Evolutionary conservation across 2,113 vertebrate genomes (phyloP), one percentile per base, ranked within the genome.

Genomic region (Ramphastos sulfuratus): DNA sequence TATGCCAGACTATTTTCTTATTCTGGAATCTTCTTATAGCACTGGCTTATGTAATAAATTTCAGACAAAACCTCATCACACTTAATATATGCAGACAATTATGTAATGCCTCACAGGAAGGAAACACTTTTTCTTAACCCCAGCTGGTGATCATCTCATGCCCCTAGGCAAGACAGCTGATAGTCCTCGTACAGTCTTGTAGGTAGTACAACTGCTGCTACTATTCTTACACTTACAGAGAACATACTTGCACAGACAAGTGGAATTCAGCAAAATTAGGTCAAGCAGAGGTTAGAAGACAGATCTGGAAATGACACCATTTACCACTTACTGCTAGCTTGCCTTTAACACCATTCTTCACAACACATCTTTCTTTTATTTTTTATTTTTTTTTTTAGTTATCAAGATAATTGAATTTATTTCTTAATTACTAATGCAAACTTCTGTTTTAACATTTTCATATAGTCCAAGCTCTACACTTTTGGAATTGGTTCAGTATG

Each of bases 181-280:
- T 65, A 94, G 94, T 52, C 74, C 75, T 83, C 56, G 72, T 60
- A 91, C 69, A 66, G 85, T 95, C 94, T 74, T 94, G 61, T 65
- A 93, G 82, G 91, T 48, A 56, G 65, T 35, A 20, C 82, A 93
- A 89, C 87, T 83, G 79, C 65, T 95, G 89, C 76, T 95, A 6
- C 93, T 96, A 77, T 91, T 92, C 95, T 87, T 93, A 74, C 18
- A 93, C 52, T 82, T 89, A 92, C 60, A 92, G 89, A 92, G 70
- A 9, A 77, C 0, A 1, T 54, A 87, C 87, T 91, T 77, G 46
- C 85, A 81, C 58, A 92, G 48, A 91, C 33, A 37, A 17, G 58
- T 87, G 85, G 87, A 89, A 90, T 90, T 89, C 75, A 67, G 76
- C 28, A 80, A 75, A 91, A 94, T 35, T 85, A 93, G 89, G 87